A percentile compares a stretch with the other conserved stretches of the same genome.
phyloP scores from a whole-genome alignment of 35 echinoderm and acorn worm species.

The Heliocidaris erythrogramma region DNA sequence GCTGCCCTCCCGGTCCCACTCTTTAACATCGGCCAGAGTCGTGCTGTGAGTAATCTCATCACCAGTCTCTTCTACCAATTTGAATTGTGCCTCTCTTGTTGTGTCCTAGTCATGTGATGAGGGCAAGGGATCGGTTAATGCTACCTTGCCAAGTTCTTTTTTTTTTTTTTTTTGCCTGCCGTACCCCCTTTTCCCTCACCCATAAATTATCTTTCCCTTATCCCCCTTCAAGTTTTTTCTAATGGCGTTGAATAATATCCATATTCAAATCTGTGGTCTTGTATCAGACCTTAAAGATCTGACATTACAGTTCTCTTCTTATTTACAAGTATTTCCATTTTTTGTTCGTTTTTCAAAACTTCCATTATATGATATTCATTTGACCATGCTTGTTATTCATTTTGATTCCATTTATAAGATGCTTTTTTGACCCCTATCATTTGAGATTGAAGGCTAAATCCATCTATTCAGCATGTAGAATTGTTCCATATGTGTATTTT shows the following conservation, averaged over 20 bases:
- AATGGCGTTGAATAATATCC: background rate
- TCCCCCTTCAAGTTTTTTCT: background rate
- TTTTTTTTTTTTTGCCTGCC: background rate
- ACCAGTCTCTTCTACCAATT: slow-evolving; percentile 34
- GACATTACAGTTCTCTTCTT: slow-evolving; percentile 1
- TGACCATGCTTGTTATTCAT: background rate
- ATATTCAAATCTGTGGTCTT: background rate
- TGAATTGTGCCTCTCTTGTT: slow-evolving; percentile 49
- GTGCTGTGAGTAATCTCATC: slow-evolving; percentile 45
- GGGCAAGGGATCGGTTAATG: background rate
- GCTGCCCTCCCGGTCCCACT: background rate
- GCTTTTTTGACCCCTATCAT: background rate
- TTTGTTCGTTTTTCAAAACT: background rate
- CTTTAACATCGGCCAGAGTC: slow-evolving; percentile 53
- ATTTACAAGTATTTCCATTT: background rate
- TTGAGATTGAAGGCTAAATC: background rate
- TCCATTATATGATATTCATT: background rate
- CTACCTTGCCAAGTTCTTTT: slow-evolving; percentile 12
- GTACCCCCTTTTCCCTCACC: slow-evolving; percentile 19
- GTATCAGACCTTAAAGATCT: background rate
- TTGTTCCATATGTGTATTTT: background rate
- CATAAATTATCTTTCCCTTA: background rate
- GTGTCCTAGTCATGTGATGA: slow-evolving; percentile 31
- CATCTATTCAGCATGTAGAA: slow-evolving; percentile 5
- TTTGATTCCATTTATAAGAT: background rate